Percentiles rank a stretch among this genome's conserved stretches.
Conservation (phyloP, 2,888 invertebrate species). For the Cloeon dipterum region DNA sequence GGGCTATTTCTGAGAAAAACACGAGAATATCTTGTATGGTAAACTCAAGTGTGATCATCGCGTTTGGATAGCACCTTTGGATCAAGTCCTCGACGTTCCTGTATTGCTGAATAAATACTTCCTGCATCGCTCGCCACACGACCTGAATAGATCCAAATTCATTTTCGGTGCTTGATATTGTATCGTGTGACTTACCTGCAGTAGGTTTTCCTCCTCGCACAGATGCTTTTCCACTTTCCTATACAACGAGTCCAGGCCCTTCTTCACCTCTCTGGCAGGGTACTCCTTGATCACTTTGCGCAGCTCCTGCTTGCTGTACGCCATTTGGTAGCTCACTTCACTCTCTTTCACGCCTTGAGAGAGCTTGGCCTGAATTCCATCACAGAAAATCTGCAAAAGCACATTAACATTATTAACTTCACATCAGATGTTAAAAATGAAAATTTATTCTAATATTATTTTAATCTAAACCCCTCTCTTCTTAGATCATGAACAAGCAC, state of each 20-base stretch:
- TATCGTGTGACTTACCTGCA: slow-evolving; percentile 31
- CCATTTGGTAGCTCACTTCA: slow-evolving; percentile 93
- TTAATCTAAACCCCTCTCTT: no score
- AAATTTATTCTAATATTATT: no score
- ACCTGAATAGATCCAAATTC: slow-evolving; percentile 30
- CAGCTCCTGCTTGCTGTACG: slow-evolving; percentile 90
- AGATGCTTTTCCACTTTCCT: slow-evolving; percentile 94
- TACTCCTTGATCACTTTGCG: slow-evolving; percentile 86
- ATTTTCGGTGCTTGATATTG: neutral
- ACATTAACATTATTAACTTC: slow-evolving; percentile 6
- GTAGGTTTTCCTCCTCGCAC: slow-evolving; percentile 77
- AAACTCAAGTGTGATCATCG: slow-evolving; percentile 83
- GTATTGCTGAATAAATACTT: slow-evolving; percentile 94
- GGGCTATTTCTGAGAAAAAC: slow-evolving; percentile 95
- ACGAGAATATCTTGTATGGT: slow-evolving; percentile 85
- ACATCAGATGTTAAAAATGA: neutral
- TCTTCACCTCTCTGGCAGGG: slow-evolving; percentile 80
- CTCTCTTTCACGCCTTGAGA: slow-evolving; percentile 87
- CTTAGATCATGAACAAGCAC: no score
- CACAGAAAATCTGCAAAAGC: slow-evolving; percentile 69
- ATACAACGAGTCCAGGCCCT: slow-evolving; percentile 76
- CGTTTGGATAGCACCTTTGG: slow-evolving; percentile 87
- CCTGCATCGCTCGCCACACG: slow-evolving; percentile 98
- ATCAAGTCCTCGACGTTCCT: slow-evolving; percentile 81
- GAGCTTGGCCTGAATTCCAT: slow-evolving; percentile 84